Conservation (phyloP, 2,888 invertebrate genomes). For the Gerris lacustris region DNA sequence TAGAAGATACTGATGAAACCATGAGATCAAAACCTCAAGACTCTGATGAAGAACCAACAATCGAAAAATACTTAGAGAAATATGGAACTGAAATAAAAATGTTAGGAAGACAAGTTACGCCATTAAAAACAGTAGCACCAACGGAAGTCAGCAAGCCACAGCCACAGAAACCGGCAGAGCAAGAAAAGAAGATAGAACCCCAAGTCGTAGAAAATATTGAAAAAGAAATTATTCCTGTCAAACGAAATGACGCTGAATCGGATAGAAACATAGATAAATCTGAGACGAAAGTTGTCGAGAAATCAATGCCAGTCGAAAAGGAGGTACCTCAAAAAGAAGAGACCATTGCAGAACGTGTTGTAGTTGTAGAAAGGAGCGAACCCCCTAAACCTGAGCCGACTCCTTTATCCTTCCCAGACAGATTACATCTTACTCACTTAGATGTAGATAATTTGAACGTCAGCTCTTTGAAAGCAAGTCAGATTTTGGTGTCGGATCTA, state of each 20-base stretch:
- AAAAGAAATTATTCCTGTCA: constrained; percentile 31
- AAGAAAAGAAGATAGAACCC: background rate
- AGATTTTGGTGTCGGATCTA: constrained; percentile 67
- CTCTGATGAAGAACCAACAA: background rate
- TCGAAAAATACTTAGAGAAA: constrained; percentile 8
- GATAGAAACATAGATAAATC: background rate
- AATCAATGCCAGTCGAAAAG: background rate
- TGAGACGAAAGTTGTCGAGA: background rate
- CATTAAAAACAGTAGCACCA: background rate
- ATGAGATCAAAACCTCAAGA: constrained; percentile 6
- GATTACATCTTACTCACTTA: constrained; percentile 56
- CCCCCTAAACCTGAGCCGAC: constrained; percentile 7
- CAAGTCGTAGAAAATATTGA: constrained; percentile 25
- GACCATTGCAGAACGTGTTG: background rate
- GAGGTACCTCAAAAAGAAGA: constrained; percentile 20
- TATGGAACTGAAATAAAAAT: constrained; percentile 8
- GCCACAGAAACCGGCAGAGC: background rate
- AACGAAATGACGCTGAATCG: constrained; percentile 32
- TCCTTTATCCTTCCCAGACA: constrained; percentile 23
- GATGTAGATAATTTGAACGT: constrained; percentile 69
- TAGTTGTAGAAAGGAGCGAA: background rate
- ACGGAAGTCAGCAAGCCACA: background rate
- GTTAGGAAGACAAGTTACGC: background rate
- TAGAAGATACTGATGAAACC: constrained; percentile 38
- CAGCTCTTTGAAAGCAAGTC: constrained; percentile 63